phyloP scores from a whole-genome alignment of 2,113 vertebrate species.

The Oncorhynchus kisutch region DNA sequence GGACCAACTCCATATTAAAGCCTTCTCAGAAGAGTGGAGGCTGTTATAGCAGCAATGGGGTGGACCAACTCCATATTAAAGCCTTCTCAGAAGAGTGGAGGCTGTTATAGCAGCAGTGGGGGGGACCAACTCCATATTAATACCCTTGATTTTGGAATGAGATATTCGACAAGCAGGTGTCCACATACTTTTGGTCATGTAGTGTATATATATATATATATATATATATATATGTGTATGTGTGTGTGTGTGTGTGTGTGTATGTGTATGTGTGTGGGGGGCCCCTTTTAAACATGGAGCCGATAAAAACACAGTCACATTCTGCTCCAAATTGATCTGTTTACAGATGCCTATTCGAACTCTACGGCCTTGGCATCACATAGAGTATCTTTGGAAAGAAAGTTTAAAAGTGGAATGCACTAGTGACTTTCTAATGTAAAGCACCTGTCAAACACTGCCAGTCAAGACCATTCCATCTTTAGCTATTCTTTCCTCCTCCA shows the following conservation, averaged over 20 bases:
- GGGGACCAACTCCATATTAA: too few species aligned
- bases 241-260: not conserved
- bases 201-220: not conserved
- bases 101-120: too few species aligned
- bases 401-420: not conserved
- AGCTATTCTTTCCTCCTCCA: not conserved
- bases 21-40: too few species aligned
- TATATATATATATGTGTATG: not conserved
- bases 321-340: not conserved
- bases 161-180: too few species aligned
- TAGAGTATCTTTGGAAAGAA: not conserved
- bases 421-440: constrained; percentile 22
- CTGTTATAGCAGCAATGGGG: too few species aligned
- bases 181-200: not conserved
- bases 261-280: not conserved
- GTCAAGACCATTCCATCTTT: not conserved
- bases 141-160: too few species aligned
- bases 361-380: not conserved
- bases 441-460: not conserved
- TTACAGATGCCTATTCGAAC: not conserved
- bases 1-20: too few species aligned
- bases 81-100: too few species aligned
- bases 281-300: constrained; percentile 26
- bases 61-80: too few species aligned
- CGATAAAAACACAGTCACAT: not conserved